phyloP scores from a whole-genome alignment of 2,113 vertebrate genomes.

The Hippocampus barbouri region DNA sequence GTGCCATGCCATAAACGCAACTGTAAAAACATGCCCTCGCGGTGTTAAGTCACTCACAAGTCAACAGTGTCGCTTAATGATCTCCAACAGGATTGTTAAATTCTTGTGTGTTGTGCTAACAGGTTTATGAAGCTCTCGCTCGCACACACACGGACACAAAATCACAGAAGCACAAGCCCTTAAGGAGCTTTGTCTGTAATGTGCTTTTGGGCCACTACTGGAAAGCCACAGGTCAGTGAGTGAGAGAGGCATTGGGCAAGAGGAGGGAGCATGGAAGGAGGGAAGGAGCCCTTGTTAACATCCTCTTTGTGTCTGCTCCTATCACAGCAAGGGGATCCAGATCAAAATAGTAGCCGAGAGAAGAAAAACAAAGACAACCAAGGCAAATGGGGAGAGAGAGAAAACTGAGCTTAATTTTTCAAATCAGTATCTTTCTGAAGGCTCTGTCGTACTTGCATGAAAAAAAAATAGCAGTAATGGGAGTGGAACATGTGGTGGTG shows the following conservation, averaged over 20 bases:
- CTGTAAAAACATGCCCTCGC: background rate
- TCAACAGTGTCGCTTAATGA: constrained; percentile 6
- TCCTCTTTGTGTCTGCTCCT: constrained; percentile 56
- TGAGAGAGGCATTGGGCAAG: constrained; percentile 17
- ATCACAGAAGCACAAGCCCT: constrained; percentile 47
- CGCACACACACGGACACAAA: background rate
- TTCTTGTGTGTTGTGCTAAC: constrained; percentile 25
- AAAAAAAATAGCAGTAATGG: background rate
- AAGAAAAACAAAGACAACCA: constrained; percentile 4
- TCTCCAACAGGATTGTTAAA: constrained; percentile 16
- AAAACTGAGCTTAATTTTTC: constrained; percentile 11
- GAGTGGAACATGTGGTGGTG: background rate
- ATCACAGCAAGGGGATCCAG: constrained; percentile 34
- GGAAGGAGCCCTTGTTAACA: constrained; percentile 52
- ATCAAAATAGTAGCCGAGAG: constrained; percentile 41
- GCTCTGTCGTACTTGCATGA: constrained; percentile 14
- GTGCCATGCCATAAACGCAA: background rate
- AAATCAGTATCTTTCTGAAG: constrained; percentile 1
- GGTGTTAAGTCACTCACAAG: background rate
- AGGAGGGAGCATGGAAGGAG: constrained; percentile 6
- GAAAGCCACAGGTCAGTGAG: constrained; percentile 55
- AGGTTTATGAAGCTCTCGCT: constrained; percentile 42
- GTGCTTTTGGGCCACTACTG: constrained; percentile 56
- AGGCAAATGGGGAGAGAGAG: background rate
- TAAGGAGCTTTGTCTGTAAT: constrained; percentile 70